A percentile compares a stretch with the other conserved stretches of the same genome.
Conservation (phyloP, 2,888 invertebrate species). For the Lasioglossum lativentre region DNA sequence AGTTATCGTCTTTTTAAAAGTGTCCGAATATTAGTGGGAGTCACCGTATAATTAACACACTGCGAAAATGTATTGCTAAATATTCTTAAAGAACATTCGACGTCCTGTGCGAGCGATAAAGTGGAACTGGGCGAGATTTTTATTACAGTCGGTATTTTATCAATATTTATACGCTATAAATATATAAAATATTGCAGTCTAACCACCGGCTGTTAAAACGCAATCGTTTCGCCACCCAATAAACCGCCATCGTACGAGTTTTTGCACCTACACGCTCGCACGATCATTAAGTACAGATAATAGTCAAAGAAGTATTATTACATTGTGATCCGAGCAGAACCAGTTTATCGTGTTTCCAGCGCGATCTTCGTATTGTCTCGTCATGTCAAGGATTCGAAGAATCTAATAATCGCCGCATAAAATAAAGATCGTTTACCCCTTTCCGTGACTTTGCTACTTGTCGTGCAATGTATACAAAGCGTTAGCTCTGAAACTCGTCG, state of each 20-base stretch:
- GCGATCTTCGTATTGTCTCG: neutral
- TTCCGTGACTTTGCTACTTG: neutral
- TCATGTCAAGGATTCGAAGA: neutral
- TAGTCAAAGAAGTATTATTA: neutral
- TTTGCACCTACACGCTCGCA: neutral
- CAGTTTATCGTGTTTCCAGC: neutral
- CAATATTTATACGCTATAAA: neutral
- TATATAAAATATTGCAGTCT: neutral
- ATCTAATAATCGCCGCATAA: neutral
- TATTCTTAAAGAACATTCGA: no score
- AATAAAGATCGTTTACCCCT: neutral
- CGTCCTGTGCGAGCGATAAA: neutral
- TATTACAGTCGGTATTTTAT: no score
- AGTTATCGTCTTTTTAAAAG: no score
- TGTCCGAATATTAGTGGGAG: no score
- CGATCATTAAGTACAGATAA: neutral
- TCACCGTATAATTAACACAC: no score
- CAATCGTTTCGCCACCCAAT: neutral
- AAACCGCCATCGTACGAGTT: neutral
- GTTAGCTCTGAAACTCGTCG: neutral
- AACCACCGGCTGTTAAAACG: neutral
- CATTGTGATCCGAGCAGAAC: neutral
- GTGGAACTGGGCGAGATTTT: neutral
- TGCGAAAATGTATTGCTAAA: no score
- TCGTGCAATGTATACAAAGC: neutral